phyloP scores from a whole-genome alignment of 1,140 invertebrate genomes.

The Riptortus pedestris region DNA sequence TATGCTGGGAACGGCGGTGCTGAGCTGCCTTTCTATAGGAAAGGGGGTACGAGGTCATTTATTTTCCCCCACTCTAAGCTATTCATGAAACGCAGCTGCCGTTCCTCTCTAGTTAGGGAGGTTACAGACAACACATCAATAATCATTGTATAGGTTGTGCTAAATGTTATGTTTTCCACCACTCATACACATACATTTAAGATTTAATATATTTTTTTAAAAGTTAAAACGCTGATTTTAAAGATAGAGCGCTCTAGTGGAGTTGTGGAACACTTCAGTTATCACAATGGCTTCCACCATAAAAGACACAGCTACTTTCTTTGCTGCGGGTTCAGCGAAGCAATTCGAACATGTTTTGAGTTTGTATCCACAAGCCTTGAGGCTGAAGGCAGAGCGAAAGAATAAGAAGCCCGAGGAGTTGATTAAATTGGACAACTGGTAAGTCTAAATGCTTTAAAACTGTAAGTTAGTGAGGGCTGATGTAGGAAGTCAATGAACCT shows the following conservation, averaged over 20 bases:
- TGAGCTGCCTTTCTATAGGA: conserved; percentile 8
- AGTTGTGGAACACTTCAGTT: conserved; percentile 25
- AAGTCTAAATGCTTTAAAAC: conserved; percentile 42
- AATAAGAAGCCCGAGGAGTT: conserved; percentile 85
- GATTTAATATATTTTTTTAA: conserved; percentile 6
- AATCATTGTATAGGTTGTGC: neutral
- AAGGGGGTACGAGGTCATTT: conserved; percentile 25
- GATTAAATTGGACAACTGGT: conserved; percentile 87
- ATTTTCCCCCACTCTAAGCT: conserved; percentile 22
- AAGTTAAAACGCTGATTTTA: conserved; percentile 10
- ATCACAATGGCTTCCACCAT: conserved; percentile 65
- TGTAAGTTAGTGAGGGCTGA: conserved; percentile 24
- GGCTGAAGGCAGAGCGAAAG: conserved; percentile 74
- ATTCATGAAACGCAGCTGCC: conserved; percentile 17
- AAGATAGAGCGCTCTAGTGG: conserved; percentile 25
- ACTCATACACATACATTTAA: neutral
- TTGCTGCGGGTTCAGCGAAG: conserved; percentile 69
- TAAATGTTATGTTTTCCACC: conserved; percentile 1
- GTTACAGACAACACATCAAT: conserved; percentile 19
- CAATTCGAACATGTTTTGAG: conserved; percentile 81
- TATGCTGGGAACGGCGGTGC: conserved; percentile 10
- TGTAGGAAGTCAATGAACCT: conserved; percentile 41
- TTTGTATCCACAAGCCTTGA: conserved; percentile 76
- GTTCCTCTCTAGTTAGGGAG: conserved; percentile 21
- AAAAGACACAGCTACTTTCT: conserved; percentile 81